Evolutionary conservation across 2,113 vertebrate genomes (phyloP), one percentile per base, ranked within the genome.

Genomic region (Anolis sagrei): DNA sequence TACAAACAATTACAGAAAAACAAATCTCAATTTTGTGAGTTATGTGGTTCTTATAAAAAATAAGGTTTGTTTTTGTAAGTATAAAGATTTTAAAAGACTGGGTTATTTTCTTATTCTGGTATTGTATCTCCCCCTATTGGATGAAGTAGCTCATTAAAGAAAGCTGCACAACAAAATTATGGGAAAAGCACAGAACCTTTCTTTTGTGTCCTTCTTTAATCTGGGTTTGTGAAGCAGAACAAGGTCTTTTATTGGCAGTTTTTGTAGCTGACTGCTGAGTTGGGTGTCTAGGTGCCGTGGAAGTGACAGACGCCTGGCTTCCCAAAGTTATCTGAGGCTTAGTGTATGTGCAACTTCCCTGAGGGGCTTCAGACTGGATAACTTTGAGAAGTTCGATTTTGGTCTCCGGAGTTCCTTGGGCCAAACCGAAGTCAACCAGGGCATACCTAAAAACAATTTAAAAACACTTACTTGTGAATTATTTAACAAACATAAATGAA

Each of bases 361-460:
- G 97, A 80, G 97, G 96, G n/a, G 94, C 61, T 93, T 96, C 97
- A 81, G 96, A 94, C 62, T 95, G 97, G 84, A 97, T 95, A 91
- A 98, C 96, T 97, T 97, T 99, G 84, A 99, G 97, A 72, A 99
- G 96, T 76, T 99, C 97, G 51, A 99, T 97, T 96, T 97, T 96
- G 0, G 98, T 99, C 93, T 99, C 97, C 23, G 95, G 94, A 21
- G 98, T 98, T 90, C 99, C 99, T 95, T 99, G 99, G 74, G 98
- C 99, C 92, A 99, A 96, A 92, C 99, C 99, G 74, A 99, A 99
- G 95, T 99, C 99, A 93, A 99, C 98, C 87, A 99, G 96, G 2
- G 99, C 97, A 58, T 98, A 99, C 94, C 99, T 99, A 88, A 83
- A 94, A 87, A 92, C 68, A 95, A 85, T 83, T 82, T 73, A 89